phyloP scores from a whole-genome alignment of 2,797 vertebrate genomes.

The Lutjanus argentimaculatus region DNA sequence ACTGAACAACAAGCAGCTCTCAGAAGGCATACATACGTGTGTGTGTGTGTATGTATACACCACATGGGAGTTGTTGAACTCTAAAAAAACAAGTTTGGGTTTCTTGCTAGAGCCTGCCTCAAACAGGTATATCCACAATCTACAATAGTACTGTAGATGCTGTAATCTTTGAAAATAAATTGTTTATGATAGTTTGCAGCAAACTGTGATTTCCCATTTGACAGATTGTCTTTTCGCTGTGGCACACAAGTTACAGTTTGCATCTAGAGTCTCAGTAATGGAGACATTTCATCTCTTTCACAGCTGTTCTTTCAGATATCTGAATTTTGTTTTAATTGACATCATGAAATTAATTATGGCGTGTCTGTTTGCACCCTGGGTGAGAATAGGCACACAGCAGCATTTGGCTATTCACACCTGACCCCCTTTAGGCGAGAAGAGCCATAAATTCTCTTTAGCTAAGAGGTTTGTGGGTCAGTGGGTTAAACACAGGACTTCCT shows the following conservation, averaged over 20 bases:
- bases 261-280: not conserved
- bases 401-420: too few species aligned
- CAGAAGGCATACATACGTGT: constrained; percentile 30
- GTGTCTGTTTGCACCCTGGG: too few species aligned
- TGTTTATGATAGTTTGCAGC: not conserved
- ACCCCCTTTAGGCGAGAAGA: too few species aligned
- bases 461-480: too few species aligned
- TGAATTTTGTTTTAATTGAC: not conserved
- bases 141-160: not conserved
- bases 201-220: constrained; percentile 6
- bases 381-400: too few species aligned
- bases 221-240: not conserved
- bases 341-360: not conserved
- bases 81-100: constrained; percentile 41
- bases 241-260: not conserved
- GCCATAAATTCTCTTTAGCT: too few species aligned
- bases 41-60: constrained; percentile 37
- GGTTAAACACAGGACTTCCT: too few species aligned
- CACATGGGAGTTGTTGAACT: constrained; percentile 60
- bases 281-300: too few species aligned
- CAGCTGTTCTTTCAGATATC: too few species aligned
- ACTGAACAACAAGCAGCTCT: constrained; percentile 72
- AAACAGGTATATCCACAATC: constrained; percentile 15
- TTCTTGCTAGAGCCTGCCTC: constrained; percentile 22
- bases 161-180: constrained; percentile 17